Evolutionary conservation across 2,888 invertebrate genomes (phyloP).

Genomic region (Drosophila formosana): DNA sequence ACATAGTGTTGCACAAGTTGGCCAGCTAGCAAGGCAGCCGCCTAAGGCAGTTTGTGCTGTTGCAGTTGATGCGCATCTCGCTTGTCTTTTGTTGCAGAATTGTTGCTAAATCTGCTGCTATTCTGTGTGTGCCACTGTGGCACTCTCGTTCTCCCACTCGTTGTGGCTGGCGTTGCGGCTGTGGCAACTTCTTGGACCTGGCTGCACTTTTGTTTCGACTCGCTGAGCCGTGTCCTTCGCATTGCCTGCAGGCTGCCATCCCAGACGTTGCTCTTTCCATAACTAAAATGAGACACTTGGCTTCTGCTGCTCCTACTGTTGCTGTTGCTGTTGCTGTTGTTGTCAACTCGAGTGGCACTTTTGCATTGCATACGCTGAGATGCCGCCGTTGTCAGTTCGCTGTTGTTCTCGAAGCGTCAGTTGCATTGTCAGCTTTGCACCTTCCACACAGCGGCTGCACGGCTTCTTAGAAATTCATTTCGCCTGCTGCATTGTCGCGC

Average conservation of each 20-base stretch:
- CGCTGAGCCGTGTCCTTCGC: constrained; percentile 72
- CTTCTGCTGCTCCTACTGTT: constrained; percentile 18
- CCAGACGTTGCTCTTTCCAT: constrained; percentile 55
- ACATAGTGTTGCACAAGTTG: constrained; percentile 64
- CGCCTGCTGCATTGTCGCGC: constrained; percentile 58
- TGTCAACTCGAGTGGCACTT: constrained; percentile 67
- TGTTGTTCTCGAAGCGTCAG: constrained; percentile 39
- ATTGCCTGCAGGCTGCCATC: constrained; percentile 44
- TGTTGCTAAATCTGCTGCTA: constrained; percentile 60
- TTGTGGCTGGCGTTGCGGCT: constrained; percentile 22
- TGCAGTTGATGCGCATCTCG: constrained; percentile 27
- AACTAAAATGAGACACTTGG: constrained; percentile 73
- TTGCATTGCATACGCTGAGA: constrained; percentile 39
- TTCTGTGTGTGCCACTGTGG: constrained; percentile 29
- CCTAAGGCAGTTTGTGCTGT: constrained; percentile 40
- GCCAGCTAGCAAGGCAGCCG: constrained; percentile 20
- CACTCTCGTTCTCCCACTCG: constrained; percentile 9
- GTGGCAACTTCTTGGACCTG: constrained; percentile 46
- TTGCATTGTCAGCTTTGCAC: constrained; percentile 61
- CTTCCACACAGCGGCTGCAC: constrained; percentile 38
- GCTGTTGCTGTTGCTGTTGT: constrained; percentile 36
- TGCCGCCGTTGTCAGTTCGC: constrained; percentile 28
- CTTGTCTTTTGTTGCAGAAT: constrained; percentile 61
- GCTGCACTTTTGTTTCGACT: constrained; percentile 75
- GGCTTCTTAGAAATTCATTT: constrained; percentile 58